Evolutionary conservation across 2,113 vertebrate genomes (phyloP).

Genomic region (Falcunculus frontatus): DNA sequence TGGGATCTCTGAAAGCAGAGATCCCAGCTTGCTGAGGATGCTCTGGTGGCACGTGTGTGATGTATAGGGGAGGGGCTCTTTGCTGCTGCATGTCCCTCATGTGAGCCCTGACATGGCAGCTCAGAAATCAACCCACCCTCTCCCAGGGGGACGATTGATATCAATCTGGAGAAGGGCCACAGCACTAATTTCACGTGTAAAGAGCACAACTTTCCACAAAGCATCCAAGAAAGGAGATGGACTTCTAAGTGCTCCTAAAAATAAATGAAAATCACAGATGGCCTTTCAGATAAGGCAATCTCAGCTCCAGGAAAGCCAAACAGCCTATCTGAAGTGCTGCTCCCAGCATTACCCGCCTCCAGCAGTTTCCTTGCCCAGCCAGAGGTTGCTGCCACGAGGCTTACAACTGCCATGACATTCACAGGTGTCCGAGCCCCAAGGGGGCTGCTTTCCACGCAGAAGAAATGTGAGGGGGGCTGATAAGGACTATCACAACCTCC

Average conservation of each 20-base stretch:
- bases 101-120: background rate
- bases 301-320: background rate
- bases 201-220: conserved; percentile 38
- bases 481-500: background rate
- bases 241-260: conserved; percentile 43
- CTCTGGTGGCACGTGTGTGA: accelerated
- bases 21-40: background rate
- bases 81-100: accelerated
- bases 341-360: background rate
- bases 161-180: conserved; percentile 5
- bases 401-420: background rate
- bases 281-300: conserved; percentile 43
- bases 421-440: background rate
- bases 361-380: background rate
- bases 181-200: background rate
- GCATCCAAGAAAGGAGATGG: conserved; percentile 49
- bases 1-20: background rate
- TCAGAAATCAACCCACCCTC: background rate
- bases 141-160: background rate
- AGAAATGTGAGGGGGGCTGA: conserved; percentile 19
- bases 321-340: background rate
- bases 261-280: conserved; percentile 37
- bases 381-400: background rate
- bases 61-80: background rate
- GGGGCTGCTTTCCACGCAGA: background rate